A percentile compares a stretch with the other conserved stretches of the same genome.
phyloP scores from a whole-genome alignment of 2,797 vertebrate genomes.

The Cyclopterus lumpus region DNA sequence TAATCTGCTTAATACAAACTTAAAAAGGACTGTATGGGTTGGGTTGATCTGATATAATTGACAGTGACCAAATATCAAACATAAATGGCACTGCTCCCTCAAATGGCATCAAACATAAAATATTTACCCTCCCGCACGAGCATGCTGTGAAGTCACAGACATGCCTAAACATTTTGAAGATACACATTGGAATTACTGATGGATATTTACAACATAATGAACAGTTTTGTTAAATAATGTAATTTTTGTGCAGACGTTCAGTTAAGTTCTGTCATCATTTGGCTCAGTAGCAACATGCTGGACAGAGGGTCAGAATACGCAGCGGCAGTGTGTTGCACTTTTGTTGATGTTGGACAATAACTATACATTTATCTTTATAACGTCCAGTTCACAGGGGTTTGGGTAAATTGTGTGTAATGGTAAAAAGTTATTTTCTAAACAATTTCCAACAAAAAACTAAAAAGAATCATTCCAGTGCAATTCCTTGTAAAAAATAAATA shows the following conservation, averaged over 20 bases:
- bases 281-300: neutral
- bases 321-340: neutral
- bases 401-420: neutral
- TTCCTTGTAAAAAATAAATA: slow-evolving; percentile 1
- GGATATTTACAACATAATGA: no score
- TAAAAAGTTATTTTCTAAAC: neutral
- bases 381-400: neutral
- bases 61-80: neutral
- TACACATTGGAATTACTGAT: no score
- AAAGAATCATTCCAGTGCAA: neutral
- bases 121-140: no score
- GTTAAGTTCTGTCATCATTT: neutral
- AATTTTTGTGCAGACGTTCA: neutral
- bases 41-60: neutral
- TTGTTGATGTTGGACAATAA: neutral
- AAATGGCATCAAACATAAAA: no score
- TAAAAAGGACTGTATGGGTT: neutral
- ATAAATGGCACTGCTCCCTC: no score
- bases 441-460: no score
- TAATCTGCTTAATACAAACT: neutral
- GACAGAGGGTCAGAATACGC: neutral
- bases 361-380: neutral
- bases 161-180: no score
- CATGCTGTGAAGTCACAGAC: no score
- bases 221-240: no score